A percentile compares a stretch with the other conserved stretches of the same genome.
Evolutionary conservation across 2,888 invertebrate species (phyloP).

Genomic region (Ectropis crepuscularia): DNA sequence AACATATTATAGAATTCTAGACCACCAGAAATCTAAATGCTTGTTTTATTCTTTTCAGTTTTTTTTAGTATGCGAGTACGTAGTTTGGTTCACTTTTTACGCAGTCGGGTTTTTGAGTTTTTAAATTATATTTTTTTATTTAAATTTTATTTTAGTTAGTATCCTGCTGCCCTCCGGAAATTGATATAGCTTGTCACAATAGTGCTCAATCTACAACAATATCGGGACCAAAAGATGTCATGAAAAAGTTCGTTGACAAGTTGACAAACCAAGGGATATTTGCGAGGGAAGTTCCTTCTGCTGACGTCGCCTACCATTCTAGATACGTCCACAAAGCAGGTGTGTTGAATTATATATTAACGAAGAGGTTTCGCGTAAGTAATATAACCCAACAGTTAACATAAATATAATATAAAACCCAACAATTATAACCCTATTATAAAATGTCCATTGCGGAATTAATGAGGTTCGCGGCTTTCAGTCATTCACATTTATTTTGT

Average conservation of each 20-base stretch:
- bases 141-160: slow-evolving; percentile 37
- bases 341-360: slow-evolving; percentile 37
- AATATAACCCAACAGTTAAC: not conserved
- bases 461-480: too few relatives aligned
- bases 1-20: too few relatives aligned
- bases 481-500: too few relatives aligned
- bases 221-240: slow-evolving; percentile 86
- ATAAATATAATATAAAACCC: too few relatives aligned
- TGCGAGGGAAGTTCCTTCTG: slow-evolving; percentile 76
- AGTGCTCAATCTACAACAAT: slow-evolving; percentile 89
- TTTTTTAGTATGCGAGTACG: too few relatives aligned
- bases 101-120: too few relatives aligned
- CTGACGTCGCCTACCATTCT: slow-evolving; percentile 95
- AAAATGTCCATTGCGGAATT: too few relatives aligned
- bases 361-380: not conserved
- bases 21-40: too few relatives aligned
- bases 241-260: slow-evolving; percentile 76
- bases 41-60: too few relatives aligned
- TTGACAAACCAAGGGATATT: slow-evolving; percentile 37
- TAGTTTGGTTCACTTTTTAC: too few relatives aligned
- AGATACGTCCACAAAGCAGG: slow-evolving; percentile 88
- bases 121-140: not conserved
- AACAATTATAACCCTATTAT: too few relatives aligned
- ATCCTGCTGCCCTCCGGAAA: slow-evolving; percentile 76
- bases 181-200: slow-evolving; percentile 90